These are phyloP conservation scores for Xestia sexstrigata DNA, from an alignment of 2,888 invertebrate species.

Conservation along the genomic window DNA sequence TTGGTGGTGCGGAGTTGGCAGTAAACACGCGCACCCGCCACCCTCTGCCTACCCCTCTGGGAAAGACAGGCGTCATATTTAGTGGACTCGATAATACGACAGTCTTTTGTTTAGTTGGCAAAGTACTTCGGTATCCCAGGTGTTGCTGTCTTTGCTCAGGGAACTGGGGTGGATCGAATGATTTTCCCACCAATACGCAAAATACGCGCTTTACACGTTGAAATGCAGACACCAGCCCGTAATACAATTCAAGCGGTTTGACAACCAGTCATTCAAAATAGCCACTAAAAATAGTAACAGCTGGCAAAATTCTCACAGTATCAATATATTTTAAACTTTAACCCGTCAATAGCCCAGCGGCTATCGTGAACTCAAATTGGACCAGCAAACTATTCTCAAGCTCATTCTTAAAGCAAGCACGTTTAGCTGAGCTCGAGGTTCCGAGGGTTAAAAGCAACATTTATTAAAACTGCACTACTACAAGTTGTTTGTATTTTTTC, in stretches of 20 bases:
- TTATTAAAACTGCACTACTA: slow-evolving; percentile 54
- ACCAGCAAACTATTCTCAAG: slow-evolving; percentile 42
- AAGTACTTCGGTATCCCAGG: no score
- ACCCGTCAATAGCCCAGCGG: slow-evolving; percentile 44
- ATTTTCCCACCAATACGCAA: background rate
- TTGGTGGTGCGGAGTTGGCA: no score
- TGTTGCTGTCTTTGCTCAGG: background rate
- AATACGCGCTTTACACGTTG: no score
- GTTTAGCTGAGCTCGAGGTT: slow-evolving; percentile 41
- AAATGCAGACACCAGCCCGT: no score
- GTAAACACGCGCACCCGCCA: no score
- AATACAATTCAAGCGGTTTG: no score
- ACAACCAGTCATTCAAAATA: background rate
- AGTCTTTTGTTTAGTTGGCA: no score
- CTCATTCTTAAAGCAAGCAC: slow-evolving; percentile 55
- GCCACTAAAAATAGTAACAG: slow-evolving; percentile 5
- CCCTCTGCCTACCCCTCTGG: no score
- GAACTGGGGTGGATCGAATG: background rate
- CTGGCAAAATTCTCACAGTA: slow-evolving; percentile 33
- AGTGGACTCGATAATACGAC: no score
- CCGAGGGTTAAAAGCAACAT: slow-evolving; percentile 55
- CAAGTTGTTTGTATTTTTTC: slow-evolving; percentile 51
- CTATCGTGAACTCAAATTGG: slow-evolving; percentile 49
- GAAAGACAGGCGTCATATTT: no score
- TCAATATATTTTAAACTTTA: slow-evolving; percentile 55